Conservation (phyloP, 2,888 invertebrate genomes). For the Ernsta delagoae region DNA sequence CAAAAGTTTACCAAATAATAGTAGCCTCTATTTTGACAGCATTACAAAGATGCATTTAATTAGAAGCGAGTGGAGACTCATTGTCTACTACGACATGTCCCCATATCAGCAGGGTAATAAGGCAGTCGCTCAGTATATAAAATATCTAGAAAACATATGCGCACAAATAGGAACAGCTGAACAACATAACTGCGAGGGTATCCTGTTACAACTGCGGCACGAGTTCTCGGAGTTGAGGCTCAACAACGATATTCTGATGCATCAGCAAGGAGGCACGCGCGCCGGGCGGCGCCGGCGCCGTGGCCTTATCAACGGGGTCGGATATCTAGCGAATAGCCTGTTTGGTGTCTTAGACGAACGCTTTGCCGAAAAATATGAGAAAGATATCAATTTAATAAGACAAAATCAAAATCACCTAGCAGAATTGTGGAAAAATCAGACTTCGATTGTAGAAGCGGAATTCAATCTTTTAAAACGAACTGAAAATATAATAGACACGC, state of each 20-base stretch:
- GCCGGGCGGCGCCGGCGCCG: constrained; percentile 25
- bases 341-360: constrained; percentile 26
- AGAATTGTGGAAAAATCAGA: constrained; percentile 22
- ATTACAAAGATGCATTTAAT: constrained; percentile 17
- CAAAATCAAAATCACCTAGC: constrained; percentile 12
- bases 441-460: constrained; percentile 19
- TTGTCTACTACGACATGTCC: constrained; percentile 8
- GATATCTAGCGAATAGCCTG: constrained; percentile 25
- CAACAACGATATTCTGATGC: neutral
- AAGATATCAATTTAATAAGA: neutral
- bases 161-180: neutral
- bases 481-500: constrained; percentile 8
- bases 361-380: constrained; percentile 24
- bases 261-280: neutral
- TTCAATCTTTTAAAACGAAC: constrained; percentile 13
- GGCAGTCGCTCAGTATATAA: constrained; percentile 7
- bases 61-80: constrained; percentile 8
- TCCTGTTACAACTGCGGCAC: constrained; percentile 7
- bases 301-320: constrained; percentile 38
- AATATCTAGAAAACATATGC: constrained; percentile 6
- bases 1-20: constrained; percentile 3
- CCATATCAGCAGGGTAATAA: neutral
- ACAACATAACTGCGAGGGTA: neutral
- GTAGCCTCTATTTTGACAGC: constrained; percentile 4
- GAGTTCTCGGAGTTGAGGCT: constrained; percentile 9